Conservation (phyloP, 2,797 vertebrate genomes). For the Hypotaenidia okinawae region DNA sequence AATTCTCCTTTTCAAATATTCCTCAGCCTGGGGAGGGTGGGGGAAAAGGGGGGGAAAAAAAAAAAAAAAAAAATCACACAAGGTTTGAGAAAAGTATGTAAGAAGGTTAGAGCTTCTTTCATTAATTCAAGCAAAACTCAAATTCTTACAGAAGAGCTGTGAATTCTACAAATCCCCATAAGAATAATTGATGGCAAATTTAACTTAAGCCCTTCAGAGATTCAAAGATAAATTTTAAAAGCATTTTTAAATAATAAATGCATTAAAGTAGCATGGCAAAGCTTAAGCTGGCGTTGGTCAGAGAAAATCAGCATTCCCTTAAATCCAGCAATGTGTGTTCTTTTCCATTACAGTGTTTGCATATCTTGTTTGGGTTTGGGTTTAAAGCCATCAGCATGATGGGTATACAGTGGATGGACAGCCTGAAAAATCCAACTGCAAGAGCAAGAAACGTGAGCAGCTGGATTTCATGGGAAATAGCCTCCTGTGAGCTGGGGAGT, state of each 20-base stretch:
- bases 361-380: not conserved
- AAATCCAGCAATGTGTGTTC: not conserved
- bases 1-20: constrained; percentile 56
- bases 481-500: not conserved
- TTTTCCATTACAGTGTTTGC: not conserved
- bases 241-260: not conserved
- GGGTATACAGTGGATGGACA: not conserved
- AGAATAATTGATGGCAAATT: not conserved
- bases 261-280: not conserved
- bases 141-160: not conserved
- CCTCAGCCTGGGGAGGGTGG: not conserved
- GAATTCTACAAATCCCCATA: not conserved
- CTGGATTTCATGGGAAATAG: not conserved
- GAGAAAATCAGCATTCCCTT: not conserved
- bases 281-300: not conserved
- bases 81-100: no score
- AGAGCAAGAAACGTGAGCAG: not conserved
- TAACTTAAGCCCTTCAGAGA: not conserved
- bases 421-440: not conserved
- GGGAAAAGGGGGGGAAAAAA: rapidly evolving
- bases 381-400: not conserved
- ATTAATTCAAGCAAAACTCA: not conserved
- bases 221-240: not conserved
- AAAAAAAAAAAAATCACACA: not conserved
- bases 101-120: not conserved